Evolutionary conservation across 2,888 invertebrate species (phyloP).

Genomic region (Euclidia mi): DNA sequence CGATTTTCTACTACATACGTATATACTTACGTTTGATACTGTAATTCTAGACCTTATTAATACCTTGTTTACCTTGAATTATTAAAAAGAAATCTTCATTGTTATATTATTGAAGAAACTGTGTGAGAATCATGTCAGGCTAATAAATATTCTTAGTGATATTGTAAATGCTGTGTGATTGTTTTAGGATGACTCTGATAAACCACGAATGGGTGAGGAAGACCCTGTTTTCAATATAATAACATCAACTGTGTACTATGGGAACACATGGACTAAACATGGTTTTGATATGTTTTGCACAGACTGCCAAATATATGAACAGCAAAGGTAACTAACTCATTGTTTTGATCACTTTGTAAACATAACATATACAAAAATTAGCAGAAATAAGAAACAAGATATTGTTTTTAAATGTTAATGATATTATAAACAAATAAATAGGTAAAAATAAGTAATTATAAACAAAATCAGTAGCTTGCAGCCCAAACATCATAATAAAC

Average conservation of each 20-base stretch:
- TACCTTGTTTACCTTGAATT: constrained; percentile 65
- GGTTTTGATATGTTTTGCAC: constrained; percentile 91
- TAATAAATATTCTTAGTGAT: not conserved
- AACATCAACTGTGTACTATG: constrained; percentile 92
- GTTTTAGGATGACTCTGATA: constrained; percentile 83
- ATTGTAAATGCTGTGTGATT: constrained; percentile 18
- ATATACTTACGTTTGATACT: constrained; percentile 58
- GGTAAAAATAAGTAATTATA: too few relatives aligned
- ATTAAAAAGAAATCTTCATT: constrained; percentile 30
- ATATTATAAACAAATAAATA: too few relatives aligned
- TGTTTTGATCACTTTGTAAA: constrained; percentile 11
- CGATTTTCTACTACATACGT: constrained; percentile 53
- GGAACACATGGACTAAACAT: constrained; percentile 92
- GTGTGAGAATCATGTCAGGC: constrained; percentile 12
- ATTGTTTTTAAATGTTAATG: too few relatives aligned
- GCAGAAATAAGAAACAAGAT: too few relatives aligned
- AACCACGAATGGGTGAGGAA: constrained; percentile 86
- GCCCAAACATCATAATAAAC: too few relatives aligned
- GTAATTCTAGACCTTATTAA: constrained; percentile 52
- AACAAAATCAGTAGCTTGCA: too few relatives aligned
- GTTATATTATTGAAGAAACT: constrained; percentile 21
- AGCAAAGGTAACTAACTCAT: constrained; percentile 79
- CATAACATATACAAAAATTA: not conserved
- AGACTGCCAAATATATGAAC: constrained; percentile 90
- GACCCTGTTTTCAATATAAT: constrained; percentile 94